These are phyloP conservation scores for Lottia scabra DNA, from an alignment of 2,888 invertebrate genomes.

Conservation along the genomic window DNA sequence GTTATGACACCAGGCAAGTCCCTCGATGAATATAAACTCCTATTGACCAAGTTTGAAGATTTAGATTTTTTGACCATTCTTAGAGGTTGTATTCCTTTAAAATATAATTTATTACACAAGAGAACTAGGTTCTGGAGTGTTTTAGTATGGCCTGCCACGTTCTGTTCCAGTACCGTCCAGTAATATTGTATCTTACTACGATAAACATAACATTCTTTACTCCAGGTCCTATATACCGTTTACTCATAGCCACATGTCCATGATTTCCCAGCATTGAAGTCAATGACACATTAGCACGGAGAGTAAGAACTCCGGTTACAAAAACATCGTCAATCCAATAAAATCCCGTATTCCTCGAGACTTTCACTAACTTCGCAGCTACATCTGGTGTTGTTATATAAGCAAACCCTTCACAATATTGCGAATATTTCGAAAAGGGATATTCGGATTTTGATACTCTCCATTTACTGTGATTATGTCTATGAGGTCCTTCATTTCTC, in stretches of 20 bases:
- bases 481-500: slow-evolving; percentile 34
- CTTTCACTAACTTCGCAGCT: slow-evolving; percentile 12
- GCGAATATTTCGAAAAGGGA: slow-evolving; percentile 45
- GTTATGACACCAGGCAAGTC: no score
- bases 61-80: no score
- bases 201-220: not conserved
- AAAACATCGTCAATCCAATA: slow-evolving; percentile 60
- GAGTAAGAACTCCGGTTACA: slow-evolving; percentile 48
- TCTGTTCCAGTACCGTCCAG: not conserved
- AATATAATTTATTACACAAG: no score
- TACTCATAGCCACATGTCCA: not conserved
- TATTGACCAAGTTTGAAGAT: no score
- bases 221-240: not conserved
- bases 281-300: not conserved
- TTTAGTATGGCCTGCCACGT: not conserved
- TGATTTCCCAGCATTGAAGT: not conserved
- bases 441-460: slow-evolving; percentile 41
- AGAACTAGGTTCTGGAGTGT: no score
- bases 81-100: no score
- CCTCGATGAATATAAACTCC: no score
- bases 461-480: slow-evolving; percentile 43
- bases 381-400: slow-evolving; percentile 19
- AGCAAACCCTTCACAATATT: slow-evolving; percentile 49
- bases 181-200: not conserved
- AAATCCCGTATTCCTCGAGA: slow-evolving; percentile 33